Evolutionary conservation across 1,140 invertebrate genomes (phyloP).

Genomic region (Steinernema feltiae): DNA sequence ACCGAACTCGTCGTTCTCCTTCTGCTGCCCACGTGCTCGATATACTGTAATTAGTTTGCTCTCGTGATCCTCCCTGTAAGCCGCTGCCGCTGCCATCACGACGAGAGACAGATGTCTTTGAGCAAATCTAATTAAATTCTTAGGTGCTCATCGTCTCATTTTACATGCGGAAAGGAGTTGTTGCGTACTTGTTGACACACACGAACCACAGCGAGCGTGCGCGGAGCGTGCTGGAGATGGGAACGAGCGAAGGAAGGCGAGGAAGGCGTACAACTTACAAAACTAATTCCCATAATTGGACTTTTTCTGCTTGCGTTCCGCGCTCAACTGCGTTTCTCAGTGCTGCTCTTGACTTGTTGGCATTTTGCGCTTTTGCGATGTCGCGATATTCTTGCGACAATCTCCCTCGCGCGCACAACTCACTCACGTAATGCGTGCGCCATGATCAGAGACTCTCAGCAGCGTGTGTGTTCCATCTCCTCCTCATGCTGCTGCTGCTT

Average conservation of each 20-base stretch:
- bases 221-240: no score
- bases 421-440: no score
- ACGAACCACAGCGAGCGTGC: no score
- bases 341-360: background rate
- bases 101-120: background rate
- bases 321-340: background rate
- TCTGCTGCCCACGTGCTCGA: no score
- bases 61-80: no score
- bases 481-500: background rate
- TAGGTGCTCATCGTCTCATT: background rate
- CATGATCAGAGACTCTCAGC: no score
- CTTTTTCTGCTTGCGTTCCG: background rate
- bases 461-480: background rate
- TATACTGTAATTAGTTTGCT: no score
- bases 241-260: background rate
- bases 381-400: no score
- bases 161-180: background rate
- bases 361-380: background rate
- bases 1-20: no score
- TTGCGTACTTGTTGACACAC: background rate
- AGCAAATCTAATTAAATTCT: constrained; percentile 3
- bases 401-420: no score
- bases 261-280: background rate
- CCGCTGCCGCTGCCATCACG: no score
- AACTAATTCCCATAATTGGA: constrained; percentile 12